phyloP scores from a whole-genome alignment of 2,113 vertebrate species.

The Pleuronectes platessa region DNA sequence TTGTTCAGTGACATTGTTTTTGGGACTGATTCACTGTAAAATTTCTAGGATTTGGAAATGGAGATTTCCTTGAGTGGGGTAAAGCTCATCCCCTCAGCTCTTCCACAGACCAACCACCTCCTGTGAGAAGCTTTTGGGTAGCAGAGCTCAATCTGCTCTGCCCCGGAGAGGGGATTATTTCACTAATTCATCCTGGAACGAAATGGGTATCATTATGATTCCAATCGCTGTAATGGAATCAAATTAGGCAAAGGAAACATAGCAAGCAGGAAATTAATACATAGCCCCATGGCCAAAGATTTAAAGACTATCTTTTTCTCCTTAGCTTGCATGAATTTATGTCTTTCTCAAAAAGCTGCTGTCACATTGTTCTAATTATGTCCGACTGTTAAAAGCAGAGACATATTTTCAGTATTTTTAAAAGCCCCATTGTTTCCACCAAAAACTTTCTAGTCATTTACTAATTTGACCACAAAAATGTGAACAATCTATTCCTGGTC shows the following conservation, averaged over 20 bases:
- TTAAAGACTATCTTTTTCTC: conserved; percentile 32
- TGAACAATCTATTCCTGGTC: conserved; percentile 35
- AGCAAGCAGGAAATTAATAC: conserved; percentile 61
- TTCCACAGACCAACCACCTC: conserved; percentile 12
- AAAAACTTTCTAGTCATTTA: conserved; percentile 31
- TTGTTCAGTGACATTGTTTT: not conserved
- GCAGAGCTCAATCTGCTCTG: conserved; percentile 37
- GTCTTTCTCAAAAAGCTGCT: conserved; percentile 44
- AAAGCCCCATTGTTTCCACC: conserved; percentile 40
- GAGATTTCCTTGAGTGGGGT: conserved; percentile 14
- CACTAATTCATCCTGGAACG: conserved; percentile 53
- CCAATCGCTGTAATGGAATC: conserved; percentile 63
- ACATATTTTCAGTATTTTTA: conserved; percentile 18
- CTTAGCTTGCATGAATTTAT: conserved; percentile 14
- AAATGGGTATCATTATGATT: conserved; percentile 62
- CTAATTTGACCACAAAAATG: conserved; percentile 38
- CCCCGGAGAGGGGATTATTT: conserved; percentile 55
- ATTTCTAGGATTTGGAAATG: conserved; percentile 20
- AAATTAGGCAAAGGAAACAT: conserved; percentile 59
- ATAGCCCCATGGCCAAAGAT: conserved; percentile 33
- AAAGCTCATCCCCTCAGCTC: conserved; percentile 24
- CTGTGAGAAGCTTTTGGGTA: conserved; percentile 28
- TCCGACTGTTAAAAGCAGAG: conserved; percentile 25
- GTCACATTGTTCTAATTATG: conserved; percentile 58
- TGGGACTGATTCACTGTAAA: not conserved